Conservation (phyloP, 2,113 vertebrate genomes). For the Leucopsar rothschildi region DNA sequence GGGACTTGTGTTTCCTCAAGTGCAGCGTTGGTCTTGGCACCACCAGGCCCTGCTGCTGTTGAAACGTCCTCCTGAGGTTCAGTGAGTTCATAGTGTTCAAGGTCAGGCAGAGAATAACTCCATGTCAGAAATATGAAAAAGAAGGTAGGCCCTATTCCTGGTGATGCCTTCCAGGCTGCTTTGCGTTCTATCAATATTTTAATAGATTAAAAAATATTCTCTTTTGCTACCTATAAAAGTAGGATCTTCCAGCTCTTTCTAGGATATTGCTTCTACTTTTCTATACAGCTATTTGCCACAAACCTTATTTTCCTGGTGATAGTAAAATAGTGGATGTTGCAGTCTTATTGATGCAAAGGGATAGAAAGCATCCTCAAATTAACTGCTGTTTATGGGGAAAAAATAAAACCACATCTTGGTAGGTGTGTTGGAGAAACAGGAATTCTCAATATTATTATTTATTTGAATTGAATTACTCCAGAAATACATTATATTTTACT, state of each 20-base stretch:
- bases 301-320: slow-evolving; percentile 6
- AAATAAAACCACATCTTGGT: background rate
- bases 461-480: background rate
- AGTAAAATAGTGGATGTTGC: slow-evolving; percentile 13
- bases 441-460: background rate
- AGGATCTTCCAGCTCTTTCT: background rate
- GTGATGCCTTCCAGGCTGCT: background rate
- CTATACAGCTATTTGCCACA: background rate
- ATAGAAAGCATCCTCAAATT: background rate
- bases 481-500: background rate
- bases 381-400: background rate
- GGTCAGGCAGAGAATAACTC: background rate
- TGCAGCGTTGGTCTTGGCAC: background rate
- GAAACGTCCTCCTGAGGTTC: background rate
- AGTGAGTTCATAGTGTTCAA: background rate
- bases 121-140: background rate
- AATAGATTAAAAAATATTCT: background rate
- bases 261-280: slow-evolving; percentile 23
- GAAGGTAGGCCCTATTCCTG: background rate
- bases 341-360: background rate
- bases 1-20: background rate
- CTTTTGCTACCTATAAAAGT: background rate
- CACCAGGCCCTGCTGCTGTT: background rate
- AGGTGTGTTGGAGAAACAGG: background rate
- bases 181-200: background rate